Conservation (phyloP, 2,888 invertebrate genomes). For the Cepaea hortensis region DNA sequence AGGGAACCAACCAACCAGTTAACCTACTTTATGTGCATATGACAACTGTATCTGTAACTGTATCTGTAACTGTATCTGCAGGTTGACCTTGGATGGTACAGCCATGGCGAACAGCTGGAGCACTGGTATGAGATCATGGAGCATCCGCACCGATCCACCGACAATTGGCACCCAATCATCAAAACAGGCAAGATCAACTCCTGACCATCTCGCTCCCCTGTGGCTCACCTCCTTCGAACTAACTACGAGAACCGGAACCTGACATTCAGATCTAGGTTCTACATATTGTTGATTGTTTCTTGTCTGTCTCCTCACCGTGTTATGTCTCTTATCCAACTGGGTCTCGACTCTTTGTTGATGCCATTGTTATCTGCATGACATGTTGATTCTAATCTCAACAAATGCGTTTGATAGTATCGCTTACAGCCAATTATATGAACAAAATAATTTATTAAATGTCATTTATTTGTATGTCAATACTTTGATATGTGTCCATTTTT, state of each 20-base stretch:
- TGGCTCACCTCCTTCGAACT: background rate
- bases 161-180: conserved; percentile 72
- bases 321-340: background rate
- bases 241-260: background rate
- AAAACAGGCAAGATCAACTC: conserved; percentile 70
- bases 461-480: too few relatives aligned
- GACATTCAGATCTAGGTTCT: background rate
- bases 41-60: too few relatives aligned
- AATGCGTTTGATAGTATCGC: too few relatives aligned
- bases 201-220: conserved; percentile 51
- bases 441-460: too few relatives aligned
- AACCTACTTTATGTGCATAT: too few relatives aligned
- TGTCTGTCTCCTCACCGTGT: conserved; percentile 5
- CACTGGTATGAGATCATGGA: conserved; percentile 74
- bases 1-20: too few relatives aligned
- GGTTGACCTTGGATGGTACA: conserved; percentile 72
- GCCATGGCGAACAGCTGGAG: conserved; percentile 70
- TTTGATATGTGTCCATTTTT: too few relatives aligned
- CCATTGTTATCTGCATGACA: background rate
- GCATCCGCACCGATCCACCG: conserved; percentile 70
- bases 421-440: too few relatives aligned
- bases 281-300: conserved; percentile 10
- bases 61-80: conserved; percentile 42
- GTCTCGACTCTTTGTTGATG: background rate
- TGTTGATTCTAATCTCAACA: too few relatives aligned